Conservation (phyloP, 1,140 invertebrate genomes). For the Trypoxylus dichotomus region DNA sequence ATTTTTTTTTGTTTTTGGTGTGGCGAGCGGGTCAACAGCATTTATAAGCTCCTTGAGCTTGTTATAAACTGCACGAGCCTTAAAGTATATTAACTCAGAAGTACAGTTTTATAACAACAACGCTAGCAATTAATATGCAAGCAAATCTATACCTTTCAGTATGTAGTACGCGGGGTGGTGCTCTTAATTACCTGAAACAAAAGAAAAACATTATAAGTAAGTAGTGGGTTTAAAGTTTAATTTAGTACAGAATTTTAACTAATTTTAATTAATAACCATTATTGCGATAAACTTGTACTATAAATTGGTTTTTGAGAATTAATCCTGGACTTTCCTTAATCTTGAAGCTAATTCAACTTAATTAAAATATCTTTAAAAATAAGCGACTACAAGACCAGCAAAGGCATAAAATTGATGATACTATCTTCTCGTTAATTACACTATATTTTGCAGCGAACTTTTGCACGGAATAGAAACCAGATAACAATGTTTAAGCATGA, state of each 20-base stretch:
- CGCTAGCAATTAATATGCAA: background rate
- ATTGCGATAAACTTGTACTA: slow-evolving; percentile 1
- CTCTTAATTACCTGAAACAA: background rate
- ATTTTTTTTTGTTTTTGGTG: no score
- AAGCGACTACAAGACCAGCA: background rate
- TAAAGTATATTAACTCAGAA: background rate
- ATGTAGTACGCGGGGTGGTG: background rate
- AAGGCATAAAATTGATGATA: slow-evolving; percentile 17
- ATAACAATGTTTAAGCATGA: background rate
- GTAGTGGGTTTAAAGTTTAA: background rate
- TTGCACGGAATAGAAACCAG: background rate
- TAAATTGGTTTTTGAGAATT: slow-evolving; percentile 18
- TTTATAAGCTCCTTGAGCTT: no score
- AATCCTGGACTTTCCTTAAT: background rate
- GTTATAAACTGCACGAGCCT: no score
- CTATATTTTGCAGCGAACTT: background rate
- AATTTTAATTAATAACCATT: slow-evolving; percentile 1
- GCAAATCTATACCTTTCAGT: background rate
- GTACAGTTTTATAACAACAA: background rate
- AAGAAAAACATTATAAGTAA: background rate
- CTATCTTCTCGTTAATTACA: background rate
- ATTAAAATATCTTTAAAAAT: slow-evolving; percentile 19
- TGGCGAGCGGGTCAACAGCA: no score
- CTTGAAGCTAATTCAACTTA: slow-evolving; percentile 10
- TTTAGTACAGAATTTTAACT: background rate